Evolutionary conservation across 2,113 vertebrate genomes (phyloP), one percentile per base, ranked within the genome.

Genomic region (Pogonocichla stellata): DNA sequence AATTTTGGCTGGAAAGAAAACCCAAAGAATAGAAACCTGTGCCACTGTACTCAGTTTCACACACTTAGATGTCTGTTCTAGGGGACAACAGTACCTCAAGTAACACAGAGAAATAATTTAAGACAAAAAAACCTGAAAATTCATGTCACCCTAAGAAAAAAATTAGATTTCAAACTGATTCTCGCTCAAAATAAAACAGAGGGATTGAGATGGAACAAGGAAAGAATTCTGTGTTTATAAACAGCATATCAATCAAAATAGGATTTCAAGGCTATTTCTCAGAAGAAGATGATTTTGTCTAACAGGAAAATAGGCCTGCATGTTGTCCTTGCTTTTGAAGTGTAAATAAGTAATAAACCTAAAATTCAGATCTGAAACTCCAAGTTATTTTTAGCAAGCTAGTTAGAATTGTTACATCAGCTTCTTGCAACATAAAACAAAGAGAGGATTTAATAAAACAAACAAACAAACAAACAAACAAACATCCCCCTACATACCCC

Each of bases 321-420:
- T 14, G n/a, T 65, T 91, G 65, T 74, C 77, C 86, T 87, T 89
- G 69, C 66, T 92, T 97, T 95, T 95, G 93, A 96, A 95, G 58
- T 96, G 89, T 70, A 95, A 96, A 96, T 92, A 74, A 60, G n/a
- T n/a, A 64, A 74, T 84, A 91, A 89, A 95, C 11, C 69, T 62
- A 60, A 92, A 91, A 66, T 20, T 80, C 5, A 86, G 26, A 89
- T 66, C 64, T 92, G 69, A 33, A 96, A 56, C 51, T 62, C 43
- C 40, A 64, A n/a, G 88, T 53, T 93, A 92, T 91, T 95, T 95
- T 88, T 93, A 88, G 80, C 86, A 62, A 80, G 29, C 7, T 24
- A 45, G 28, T 72, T 82, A 64, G 50, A 94, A 88, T 40, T 70
- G 58, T 62, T 66, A 34, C 54, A 54, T 47, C 58, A 66, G 53